A percentile compares a stretch with the other conserved stretches of the same genome.
Evolutionary conservation across 92 coral and sea anemone genomes (phyloP).

Genomic region (Siderastrea siderea): DNA sequence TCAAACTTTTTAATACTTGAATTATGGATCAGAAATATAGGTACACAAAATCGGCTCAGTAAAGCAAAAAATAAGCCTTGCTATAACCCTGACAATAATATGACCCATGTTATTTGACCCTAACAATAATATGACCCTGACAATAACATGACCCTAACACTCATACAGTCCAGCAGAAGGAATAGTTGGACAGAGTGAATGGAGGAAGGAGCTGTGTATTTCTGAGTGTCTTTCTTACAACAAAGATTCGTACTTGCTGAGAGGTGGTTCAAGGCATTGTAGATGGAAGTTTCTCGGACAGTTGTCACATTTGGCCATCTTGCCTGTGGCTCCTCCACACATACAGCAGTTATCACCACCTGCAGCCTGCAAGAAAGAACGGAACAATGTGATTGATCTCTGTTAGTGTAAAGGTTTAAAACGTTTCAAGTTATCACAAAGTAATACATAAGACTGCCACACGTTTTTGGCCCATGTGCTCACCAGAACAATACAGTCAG

Average conservation of each 20-base stretch:
- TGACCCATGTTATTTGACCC: too few relatives aligned
- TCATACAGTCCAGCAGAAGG: background rate
- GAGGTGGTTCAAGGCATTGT: constrained; percentile 97
- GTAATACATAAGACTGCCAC: background rate
- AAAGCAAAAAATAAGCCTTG: too few relatives aligned
- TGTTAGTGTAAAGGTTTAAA: background rate
- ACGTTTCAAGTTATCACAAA: background rate
- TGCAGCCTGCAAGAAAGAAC: constrained; percentile 77
- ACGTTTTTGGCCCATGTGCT: constrained; percentile 9
- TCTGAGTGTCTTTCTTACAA: too few relatives aligned
- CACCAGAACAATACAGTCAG: constrained; percentile 97
- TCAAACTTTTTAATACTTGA: too few relatives aligned
- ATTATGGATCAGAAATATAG: too few relatives aligned
- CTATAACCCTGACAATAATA: too few relatives aligned
- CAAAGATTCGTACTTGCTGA: constrained; percentile 82
- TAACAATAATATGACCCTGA: too few relatives aligned
- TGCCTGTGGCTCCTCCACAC: constrained; percentile 95
- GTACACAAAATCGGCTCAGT: too few relatives aligned
- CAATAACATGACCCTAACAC: too few relatives aligned
- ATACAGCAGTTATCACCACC: constrained; percentile 97
- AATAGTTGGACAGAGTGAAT: background rate
- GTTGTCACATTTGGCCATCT: constrained; percentile 97
- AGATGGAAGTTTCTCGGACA: constrained; percentile 98
- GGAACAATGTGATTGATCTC: background rate
- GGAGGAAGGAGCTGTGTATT: too few relatives aligned